Percentiles rank a stretch among this genome's conserved stretches.
phyloP scores from a whole-genome alignment of 2,797 vertebrate species.

The Perodicticus potto region DNA sequence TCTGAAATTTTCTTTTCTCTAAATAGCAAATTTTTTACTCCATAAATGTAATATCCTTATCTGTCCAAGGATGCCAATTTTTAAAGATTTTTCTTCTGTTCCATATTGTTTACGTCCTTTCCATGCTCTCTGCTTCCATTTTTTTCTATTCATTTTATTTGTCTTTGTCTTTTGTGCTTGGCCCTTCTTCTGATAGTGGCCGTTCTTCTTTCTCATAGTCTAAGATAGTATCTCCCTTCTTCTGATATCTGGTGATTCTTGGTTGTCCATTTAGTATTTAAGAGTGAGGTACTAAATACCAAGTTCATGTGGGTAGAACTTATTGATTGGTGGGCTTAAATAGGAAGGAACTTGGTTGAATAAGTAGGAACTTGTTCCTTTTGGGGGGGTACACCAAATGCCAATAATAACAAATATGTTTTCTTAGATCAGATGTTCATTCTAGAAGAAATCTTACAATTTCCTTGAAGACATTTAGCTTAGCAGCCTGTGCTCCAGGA shows the following conservation, averaged over 20 bases:
- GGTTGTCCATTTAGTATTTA: not conserved
- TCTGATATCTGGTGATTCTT: conserved; percentile 37
- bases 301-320: not conserved
- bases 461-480: not conserved
- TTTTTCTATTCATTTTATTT: not conserved
- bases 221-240: not conserved
- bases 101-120: not conserved
- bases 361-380: not conserved
- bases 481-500: not conserved
- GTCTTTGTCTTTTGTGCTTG: not conserved
- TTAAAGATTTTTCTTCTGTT: not conserved
- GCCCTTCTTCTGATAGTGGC: not conserved
- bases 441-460: not conserved
- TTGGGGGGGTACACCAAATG: not conserved
- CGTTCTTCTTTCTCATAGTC: no score
- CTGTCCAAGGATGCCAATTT: not conserved
- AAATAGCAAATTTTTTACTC: not conserved
- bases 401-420: not conserved
- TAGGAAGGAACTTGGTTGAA: not conserved
- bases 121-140: not conserved
- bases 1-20: conserved; percentile 31
- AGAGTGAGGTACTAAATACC: conserved; percentile 6
- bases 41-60: not conserved
- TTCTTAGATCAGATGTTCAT: not conserved
- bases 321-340: not conserved